Evolutionary conservation across 30 jellyfish, hydroid and myxozoan genomes (phyloP).

Genomic region (Cassiopea andromeda): DNA sequence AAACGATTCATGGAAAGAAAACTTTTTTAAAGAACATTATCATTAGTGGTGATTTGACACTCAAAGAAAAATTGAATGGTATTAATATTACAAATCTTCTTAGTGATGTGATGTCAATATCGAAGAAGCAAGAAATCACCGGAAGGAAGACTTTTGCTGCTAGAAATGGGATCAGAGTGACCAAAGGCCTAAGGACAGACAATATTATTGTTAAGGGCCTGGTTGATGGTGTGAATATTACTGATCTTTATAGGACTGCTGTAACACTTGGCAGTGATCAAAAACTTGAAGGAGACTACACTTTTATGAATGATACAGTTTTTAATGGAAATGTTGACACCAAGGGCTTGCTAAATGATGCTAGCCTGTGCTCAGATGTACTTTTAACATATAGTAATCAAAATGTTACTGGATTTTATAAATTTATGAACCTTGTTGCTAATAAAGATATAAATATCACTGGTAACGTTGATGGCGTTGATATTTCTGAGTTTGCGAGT

Average conservation of each 20-base stretch:
- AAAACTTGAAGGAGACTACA: slow-evolving; percentile 55
- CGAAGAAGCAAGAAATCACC: slow-evolving; percentile 64
- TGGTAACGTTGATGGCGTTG: slow-evolving; percentile 90
- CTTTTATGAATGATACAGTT: slow-evolving; percentile 33
- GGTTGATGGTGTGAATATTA: slow-evolving; percentile 70
- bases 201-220: slow-evolving; percentile 34
- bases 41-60: slow-evolving; percentile 4
- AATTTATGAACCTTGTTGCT: slow-evolving; percentile 49
- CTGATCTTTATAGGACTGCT: slow-evolving; percentile 43
- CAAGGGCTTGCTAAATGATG: slow-evolving; percentile 56
- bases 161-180: slow-evolving; percentile 28
- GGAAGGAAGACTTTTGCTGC: slow-evolving; percentile 61
- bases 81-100: slow-evolving; percentile 67
- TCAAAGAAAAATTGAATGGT: slow-evolving; percentile 49
- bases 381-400: slow-evolving; percentile 65
- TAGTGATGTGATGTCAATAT: slow-evolving; percentile 47
- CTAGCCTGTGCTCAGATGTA: slow-evolving; percentile 46
- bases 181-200: slow-evolving; percentile 9
- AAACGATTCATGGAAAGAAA: slow-evolving; percentile 40
- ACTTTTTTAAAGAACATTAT: slow-evolving; percentile 35
- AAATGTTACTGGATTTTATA: slow-evolving; percentile 33
- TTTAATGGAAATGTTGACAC: slow-evolving; percentile 21
- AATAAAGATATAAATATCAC: slow-evolving; percentile 38
- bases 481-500: slow-evolving; percentile 70
- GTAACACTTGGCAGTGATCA: slow-evolving; percentile 65